These are phyloP conservation scores for Chloroclystis v-ata DNA, from an alignment of 2,888 invertebrate species.

Conservation along the genomic window DNA sequence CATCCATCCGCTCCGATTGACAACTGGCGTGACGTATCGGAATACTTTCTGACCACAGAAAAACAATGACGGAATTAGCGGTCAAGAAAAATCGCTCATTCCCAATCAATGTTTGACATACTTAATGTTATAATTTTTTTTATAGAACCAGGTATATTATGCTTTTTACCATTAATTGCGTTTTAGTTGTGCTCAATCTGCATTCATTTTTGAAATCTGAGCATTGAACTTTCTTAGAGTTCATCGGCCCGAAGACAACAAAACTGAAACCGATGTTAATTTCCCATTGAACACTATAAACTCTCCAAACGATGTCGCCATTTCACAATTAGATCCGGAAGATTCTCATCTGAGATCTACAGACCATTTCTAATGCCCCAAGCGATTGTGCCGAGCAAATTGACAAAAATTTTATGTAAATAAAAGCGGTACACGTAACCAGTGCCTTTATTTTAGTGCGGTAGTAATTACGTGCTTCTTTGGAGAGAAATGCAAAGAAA, in stretches of 20 bases:
- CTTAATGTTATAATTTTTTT: too few species aligned
- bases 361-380: constrained; percentile 53
- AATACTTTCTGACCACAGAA: constrained; percentile 53
- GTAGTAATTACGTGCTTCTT: constrained; percentile 25
- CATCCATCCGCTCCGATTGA: constrained; percentile 68
- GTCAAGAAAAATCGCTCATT: too few species aligned
- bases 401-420: constrained; percentile 40
- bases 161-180: too few species aligned
- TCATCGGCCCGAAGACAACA: neutral
- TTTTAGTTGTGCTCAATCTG: too few species aligned
- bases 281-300: constrained; percentile 33
- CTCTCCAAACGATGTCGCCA: constrained; percentile 42
- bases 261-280: constrained; percentile 11
- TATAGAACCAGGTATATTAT: too few species aligned
- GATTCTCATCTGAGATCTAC: constrained; percentile 49
- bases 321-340: constrained; percentile 71
- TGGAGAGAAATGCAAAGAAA: constrained; percentile 27
- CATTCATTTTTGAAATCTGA: too few species aligned
- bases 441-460: constrained; percentile 24
- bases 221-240: constrained; percentile 4
- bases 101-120: too few species aligned
- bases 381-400: constrained; percentile 41
- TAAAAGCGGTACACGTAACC: constrained; percentile 32
- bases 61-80: constrained; percentile 11
- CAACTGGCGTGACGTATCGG: constrained; percentile 61